Conservation (phyloP, 2,888 invertebrate species). For the Meiosimyza decipiens region DNA sequence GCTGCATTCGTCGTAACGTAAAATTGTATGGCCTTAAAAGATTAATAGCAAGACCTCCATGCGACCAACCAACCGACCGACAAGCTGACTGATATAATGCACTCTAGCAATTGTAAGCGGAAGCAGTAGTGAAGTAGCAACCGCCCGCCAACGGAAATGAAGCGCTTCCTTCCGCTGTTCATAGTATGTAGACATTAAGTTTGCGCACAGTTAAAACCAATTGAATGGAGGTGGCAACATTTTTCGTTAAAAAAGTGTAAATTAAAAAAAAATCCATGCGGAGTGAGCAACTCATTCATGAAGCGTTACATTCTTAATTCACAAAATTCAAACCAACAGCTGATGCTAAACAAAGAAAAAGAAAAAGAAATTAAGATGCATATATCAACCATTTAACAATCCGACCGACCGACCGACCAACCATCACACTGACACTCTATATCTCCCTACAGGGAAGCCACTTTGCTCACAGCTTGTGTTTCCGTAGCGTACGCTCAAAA, state of each 20-base stretch:
- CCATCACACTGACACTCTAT: background rate
- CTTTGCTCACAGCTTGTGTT: conserved; percentile 40
- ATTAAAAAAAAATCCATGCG: background rate
- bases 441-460: conserved; percentile 23
- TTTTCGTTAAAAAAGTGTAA: conserved; percentile 3
- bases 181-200: background rate
- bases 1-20: background rate
- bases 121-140: conserved; percentile 26
- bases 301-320: background rate
- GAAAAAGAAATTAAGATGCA: too few relatives aligned
- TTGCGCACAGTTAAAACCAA: conserved; percentile 7
- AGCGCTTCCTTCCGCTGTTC: conserved; percentile 47
- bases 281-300: conserved; percentile 24
- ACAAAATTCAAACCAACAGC: too few relatives aligned
- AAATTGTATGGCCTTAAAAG: conserved; percentile 26
- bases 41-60: conserved; percentile 27
- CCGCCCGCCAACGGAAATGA: conserved; percentile 48
- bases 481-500: conserved; percentile 22
- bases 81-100: too few relatives aligned
- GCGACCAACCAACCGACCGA: conserved; percentile 4
- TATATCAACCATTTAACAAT: too few relatives aligned
- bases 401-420: background rate
- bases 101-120: background rate
- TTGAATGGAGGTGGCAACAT: background rate
- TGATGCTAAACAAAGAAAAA: too few relatives aligned